Evolutionary conservation across 2,797 vertebrate genomes (phyloP), one percentile per base, ranked within the genome.

Genomic region (Pyrocephalus nanus): DNA sequence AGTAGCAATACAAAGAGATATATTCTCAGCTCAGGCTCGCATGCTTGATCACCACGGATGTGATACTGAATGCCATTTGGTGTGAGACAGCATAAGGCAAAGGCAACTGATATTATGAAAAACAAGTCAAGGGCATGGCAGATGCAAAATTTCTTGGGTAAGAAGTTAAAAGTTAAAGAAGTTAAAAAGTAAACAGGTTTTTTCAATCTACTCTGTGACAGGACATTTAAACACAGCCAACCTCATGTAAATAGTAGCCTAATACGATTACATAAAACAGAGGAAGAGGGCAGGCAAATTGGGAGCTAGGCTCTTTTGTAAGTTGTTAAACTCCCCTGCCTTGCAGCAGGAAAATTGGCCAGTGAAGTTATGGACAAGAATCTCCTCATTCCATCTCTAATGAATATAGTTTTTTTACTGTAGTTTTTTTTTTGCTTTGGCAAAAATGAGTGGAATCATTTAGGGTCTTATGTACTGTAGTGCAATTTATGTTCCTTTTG

Each of bases 31-130:
- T 45, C 29, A 50, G 38, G 26, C 26, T 50, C 69, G 65, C 30
- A n/a, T 34, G 8, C 18, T 51, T 51, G 22, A 40, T 64, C 17
- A 16, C 20, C 1, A 2, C 16, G 20, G 30, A 48, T 91, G 30
- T 0, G 0, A 51, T 29, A 43, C 3, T 60, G 17, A 20, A 36
- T 3, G 1, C 3, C 51, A 47, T 6, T 20, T 29, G 12, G 20
- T 79, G 42, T 48, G 58, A 78, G 43, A 36, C 0, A 0, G 6
- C 20, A 10, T 36, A 66, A 80, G 15, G 26, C n/a, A 84, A 72
- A 83, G 12, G 26, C 13, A 36, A 57, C 38, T 38, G 12, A 47
- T 80, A 34, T 13, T 19, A 25, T 30, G 53, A 89, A 74, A 84
- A 62, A 82, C 32, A 13, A 75, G 29, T 20, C 8, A 74, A 67